phyloP scores from a whole-genome alignment of 2,113 vertebrate genomes.

The Pagrus major region DNA sequence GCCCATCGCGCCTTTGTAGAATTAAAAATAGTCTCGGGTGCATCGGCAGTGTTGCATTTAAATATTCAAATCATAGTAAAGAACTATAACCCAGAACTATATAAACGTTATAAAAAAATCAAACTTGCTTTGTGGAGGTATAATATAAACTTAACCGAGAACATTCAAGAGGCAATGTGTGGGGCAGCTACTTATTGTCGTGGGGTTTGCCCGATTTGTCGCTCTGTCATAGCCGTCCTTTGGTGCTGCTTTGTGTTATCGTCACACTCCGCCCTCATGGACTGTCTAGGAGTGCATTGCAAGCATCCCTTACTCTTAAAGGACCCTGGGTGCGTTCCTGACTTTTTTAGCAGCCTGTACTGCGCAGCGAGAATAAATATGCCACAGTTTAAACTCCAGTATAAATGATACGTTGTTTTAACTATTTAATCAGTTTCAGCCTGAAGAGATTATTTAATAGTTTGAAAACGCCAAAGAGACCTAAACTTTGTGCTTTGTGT shows the following conservation, averaged over 20 bases:
- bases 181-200: conserved; percentile 22
- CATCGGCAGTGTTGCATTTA: background rate
- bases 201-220: conserved; percentile 58
- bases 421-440: fast-evolving
- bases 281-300: background rate
- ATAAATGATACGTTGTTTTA: background rate
- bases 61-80: background rate
- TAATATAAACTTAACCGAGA: background rate
- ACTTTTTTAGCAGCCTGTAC: background rate
- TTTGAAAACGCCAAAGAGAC: background rate
- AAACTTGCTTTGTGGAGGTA: background rate
- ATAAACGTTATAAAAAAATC: fast-evolving
- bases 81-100: background rate
- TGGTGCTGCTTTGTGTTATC: background rate
- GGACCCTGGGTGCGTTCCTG: conserved; percentile 15
- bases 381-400: background rate
- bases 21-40: background rate
- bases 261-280: conserved; percentile 15
- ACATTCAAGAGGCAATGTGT: conserved; percentile 43
- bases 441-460: background rate
- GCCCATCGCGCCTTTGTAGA: conserved; percentile 77
- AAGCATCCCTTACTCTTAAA: background rate
- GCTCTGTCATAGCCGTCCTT: background rate
- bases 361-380: background rate
- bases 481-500: background rate